phyloP scores from a whole-genome alignment of 2,113 vertebrate genomes.

The Pterocles burchelli region DNA sequence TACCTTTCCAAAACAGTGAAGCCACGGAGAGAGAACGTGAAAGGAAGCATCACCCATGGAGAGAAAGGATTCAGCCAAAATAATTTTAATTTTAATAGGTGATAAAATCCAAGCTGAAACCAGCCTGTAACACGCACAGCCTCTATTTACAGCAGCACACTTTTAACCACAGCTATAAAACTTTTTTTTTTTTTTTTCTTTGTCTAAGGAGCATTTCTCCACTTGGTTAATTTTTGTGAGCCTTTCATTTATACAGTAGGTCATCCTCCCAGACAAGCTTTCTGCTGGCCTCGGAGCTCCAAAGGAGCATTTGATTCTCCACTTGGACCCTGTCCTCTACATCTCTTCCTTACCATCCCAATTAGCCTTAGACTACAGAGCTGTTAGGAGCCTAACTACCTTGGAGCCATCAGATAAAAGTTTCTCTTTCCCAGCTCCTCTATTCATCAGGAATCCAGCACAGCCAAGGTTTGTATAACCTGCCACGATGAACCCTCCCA shows the following conservation, averaged over 20 bases:
- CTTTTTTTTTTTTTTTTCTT: slow-evolving; percentile 8
- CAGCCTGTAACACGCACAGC: not conserved
- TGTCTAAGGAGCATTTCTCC: slow-evolving; percentile 37
- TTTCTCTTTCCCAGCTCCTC: slow-evolving; percentile 68
- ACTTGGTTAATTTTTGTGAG: slow-evolving; percentile 63
- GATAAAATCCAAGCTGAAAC: slow-evolving; percentile 54
- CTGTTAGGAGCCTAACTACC: slow-evolving; percentile 77
- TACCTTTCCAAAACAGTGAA: not conserved
- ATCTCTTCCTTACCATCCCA: slow-evolving; percentile 72
- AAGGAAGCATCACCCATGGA: not conserved
- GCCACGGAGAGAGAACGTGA: not conserved
- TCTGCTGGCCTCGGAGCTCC: slow-evolving; percentile 48
- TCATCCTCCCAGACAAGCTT: slow-evolving; percentile 62
- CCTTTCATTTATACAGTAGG: slow-evolving; percentile 68
- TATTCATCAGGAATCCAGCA: slow-evolving; percentile 80
- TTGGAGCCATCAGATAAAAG: slow-evolving; percentile 77
- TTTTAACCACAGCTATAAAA: slow-evolving; percentile 40
- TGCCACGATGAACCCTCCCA: slow-evolving; percentile 75
- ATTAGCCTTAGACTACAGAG: slow-evolving; percentile 73
- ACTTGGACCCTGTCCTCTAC: slow-evolving; percentile 57
- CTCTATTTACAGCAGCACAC: not conserved
- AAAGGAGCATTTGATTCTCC: slow-evolving; percentile 62
- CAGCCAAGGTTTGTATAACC: slow-evolving; percentile 76
- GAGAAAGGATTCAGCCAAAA: slow-evolving; percentile 11
- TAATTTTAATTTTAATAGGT: slow-evolving; percentile 50